Evolutionary conservation across 2,113 vertebrate genomes (phyloP).

Genomic region (Ciconia boyciana): DNA sequence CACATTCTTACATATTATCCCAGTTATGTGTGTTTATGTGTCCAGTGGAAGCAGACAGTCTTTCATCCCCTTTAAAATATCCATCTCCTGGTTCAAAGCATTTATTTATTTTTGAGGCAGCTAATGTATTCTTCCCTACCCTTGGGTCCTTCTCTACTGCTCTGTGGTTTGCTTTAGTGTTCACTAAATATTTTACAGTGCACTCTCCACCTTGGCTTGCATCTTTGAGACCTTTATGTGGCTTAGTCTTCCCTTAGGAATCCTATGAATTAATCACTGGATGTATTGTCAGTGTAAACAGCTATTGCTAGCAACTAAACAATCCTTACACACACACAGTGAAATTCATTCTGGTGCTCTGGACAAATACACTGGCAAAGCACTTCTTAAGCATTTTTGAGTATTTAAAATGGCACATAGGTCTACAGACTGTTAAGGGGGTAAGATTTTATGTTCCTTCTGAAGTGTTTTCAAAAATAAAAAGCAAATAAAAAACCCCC

Average conservation of each 20-base stretch:
- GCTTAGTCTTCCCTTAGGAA: slow-evolving; percentile 2
- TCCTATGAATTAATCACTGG: slow-evolving; percentile 16
- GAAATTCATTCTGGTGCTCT: neutral
- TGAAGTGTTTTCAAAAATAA: neutral
- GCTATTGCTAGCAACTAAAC: neutral
- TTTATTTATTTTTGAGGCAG: neutral
- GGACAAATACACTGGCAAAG: neutral
- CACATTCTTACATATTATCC: neutral
- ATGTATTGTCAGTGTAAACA: slow-evolving; percentile 2
- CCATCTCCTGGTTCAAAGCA: neutral
- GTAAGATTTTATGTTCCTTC: neutral
- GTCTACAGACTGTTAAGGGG: neutral
- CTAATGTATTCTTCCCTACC: neutral
- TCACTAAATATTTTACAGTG: slow-evolving; percentile 31
- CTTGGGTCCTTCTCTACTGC: neutral
- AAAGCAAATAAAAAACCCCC: neutral
- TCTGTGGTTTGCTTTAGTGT: neutral
- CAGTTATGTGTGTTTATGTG: neutral
- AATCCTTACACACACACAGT: neutral
- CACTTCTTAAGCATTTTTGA: neutral
- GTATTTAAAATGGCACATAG: neutral
- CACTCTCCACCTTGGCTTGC: neutral
- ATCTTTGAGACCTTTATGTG: slow-evolving; percentile 6
- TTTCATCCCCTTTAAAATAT: neutral
- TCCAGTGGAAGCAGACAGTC: neutral